Evolutionary conservation across 2,888 invertebrate species (phyloP), one percentile per base, ranked within the genome.

Genomic region (Thalpophila matura): DNA sequence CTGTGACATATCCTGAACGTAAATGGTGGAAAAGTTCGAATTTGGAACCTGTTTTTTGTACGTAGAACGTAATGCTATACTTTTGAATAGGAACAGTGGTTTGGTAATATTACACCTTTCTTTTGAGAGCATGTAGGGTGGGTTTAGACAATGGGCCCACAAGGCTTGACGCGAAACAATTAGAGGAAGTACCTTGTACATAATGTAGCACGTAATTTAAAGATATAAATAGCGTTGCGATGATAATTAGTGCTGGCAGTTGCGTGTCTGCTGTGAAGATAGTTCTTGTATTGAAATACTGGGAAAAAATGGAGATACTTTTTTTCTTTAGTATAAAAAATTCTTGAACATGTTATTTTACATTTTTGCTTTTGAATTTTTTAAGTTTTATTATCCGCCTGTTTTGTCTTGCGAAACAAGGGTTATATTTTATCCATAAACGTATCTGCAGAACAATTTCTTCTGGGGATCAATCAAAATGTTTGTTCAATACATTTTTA

Each of bases 1-100:
- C 76, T 53, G 50, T 50, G n/a, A 66, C 86, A 84, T 83, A 78
- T 80, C 88, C 80, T 46, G 74, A 70, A 65, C 63, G 49, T 65
- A 80, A 93, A 87, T 92, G 91, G 64, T 63, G 82, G 79, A 85
- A 84, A 87, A 75, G 70, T 78, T 59, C 35, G 53, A 65, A 78
- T 83, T 71, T 58, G 45, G 83, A 92, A 92, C 91, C 87, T 63
- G 91, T 92, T 91, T 84, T 65, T 68, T 55, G 22, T 67, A 64
- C 53, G 70, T 64, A 43, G 40, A 69, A 60, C 47, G 79, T 79
- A 81, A 81, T 54, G 4, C 20, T 47, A 82, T 77, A 81, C 64
- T 55, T 27, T 10, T 76, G 55, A 73, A 77, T 66, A 29, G 38
- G 51, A 27, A 49, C 53, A 67, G 64, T 56, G 66, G 65, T 81